Evolutionary conservation across 1,140 invertebrate genomes (phyloP), one percentile per base, ranked within the genome.

Genomic region (Lethrus apterus): DNA sequence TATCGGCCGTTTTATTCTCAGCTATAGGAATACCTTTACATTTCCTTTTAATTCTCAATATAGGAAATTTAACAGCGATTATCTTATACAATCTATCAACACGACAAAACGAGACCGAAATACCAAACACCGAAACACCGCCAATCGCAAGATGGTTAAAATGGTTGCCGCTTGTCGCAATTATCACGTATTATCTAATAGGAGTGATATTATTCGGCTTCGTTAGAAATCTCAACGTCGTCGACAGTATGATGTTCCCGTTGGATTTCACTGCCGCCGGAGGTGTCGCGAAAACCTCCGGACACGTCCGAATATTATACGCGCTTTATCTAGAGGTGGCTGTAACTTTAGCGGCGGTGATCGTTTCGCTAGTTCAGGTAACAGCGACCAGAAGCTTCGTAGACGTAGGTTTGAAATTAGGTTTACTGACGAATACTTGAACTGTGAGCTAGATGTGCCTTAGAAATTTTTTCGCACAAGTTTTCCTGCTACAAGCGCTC

Each of bases 231-330:
- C 69, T 73, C 42, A 64, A 70, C 7, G 57, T 75, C 1, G 60
- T 74, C 3, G 74, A 78, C n/a, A 70, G 72, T 50, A 55, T 79
- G 4, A 67, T 83, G 54, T 83, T 83, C 59, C 80, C 80, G 2
- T 55, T 83, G 46, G 79, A 83, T 56, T 84, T 84, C 50, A 82
- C 80, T 2, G 78, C 78, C 2, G 76, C 75, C 2, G 80, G 81
- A 26, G 79, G 79, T 20, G 72, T 82, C 4, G 78, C 77, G 14
- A 72, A 67, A 4, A 79, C 77, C 24, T 65, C 72, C 11, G 75
- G 72, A 11, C 62, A 74, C 33, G 66, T 81, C 4, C 66, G 80
- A 30, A 69, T 82, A n/a, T 58, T 77, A 2, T 83, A 83, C 55
- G 79, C 72, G 1, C 51, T 83, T 2, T 84, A 82, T 59, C 66